Conservation (phyloP, 1,140 invertebrate genomes). For the Monochamus saltuarius region DNA sequence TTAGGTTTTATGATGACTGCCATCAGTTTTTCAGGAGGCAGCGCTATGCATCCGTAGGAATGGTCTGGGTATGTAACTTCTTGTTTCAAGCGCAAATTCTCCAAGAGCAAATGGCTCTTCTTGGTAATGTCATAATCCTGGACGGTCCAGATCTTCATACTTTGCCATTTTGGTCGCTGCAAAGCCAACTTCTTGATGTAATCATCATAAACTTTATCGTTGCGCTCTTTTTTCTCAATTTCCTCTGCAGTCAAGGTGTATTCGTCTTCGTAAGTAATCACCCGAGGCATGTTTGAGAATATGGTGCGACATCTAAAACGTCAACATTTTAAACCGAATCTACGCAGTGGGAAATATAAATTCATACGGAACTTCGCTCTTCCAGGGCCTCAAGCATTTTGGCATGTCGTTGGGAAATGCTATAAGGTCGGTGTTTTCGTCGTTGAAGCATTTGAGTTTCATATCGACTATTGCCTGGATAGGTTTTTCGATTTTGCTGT, state of each 20-base stretch:
- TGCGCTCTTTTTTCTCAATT: conserved; percentile 15
- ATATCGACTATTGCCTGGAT: conserved; percentile 23
- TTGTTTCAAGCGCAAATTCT: not conserved
- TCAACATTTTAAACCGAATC: not conserved
- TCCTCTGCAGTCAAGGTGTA: conserved; percentile 16
- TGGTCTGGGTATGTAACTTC: conserved; percentile 10
- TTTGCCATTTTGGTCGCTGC: not conserved
- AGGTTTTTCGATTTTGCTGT: conserved; percentile 26
- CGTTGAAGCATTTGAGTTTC: conserved; percentile 13
- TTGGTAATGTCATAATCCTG: conserved; percentile 21
- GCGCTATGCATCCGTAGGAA: conserved; percentile 21
- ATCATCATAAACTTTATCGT: conserved; percentile 11
- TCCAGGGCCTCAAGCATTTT: conserved; percentile 33
- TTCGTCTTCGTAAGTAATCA: conserved; percentile 16
- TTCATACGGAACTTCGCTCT: conserved; percentile 19
- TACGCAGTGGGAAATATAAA: too few relatives aligned
- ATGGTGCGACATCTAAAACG: conserved; percentile 28
- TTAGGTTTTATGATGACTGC: conserved; percentile 25
- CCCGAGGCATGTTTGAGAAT: conserved; percentile 23
- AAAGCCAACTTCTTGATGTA: conserved; percentile 14
- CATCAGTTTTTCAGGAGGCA: conserved; percentile 28
- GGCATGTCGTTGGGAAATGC: conserved; percentile 41
- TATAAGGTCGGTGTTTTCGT: conserved; percentile 29
- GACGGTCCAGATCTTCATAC: too few relatives aligned
- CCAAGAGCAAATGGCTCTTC: not conserved